Base-by-base conservation (phyloP, 2,888 invertebrate genomes). In the Agonum fuliginosum region DNA sequence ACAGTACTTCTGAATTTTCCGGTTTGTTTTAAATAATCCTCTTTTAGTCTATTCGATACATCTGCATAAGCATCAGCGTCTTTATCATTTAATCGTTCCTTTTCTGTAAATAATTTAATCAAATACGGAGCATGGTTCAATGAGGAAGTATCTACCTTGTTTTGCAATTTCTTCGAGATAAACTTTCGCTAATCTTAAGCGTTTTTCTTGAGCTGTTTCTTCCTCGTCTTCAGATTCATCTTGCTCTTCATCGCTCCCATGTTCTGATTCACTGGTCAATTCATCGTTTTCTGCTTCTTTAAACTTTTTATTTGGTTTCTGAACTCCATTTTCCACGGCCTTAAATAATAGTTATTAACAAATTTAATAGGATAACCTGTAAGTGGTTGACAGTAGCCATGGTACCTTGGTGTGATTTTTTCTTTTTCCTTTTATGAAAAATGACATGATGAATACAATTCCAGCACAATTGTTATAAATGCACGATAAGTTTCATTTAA, bases 151-250 rank as follows among this genome's bases (percentile, higher is more conserved):
- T 30, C 8, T 85, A 90, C 91, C 91, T 88, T 95, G 93, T 83
- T 91, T 92, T 86, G 95, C 93, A 51, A 98, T 93, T 88, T 97
- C 95, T 83, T 94, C 90, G 34, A 98, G 88, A 86, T 97, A 97
- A 84, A 95, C 91, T 85, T 97, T 97, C 0, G 98, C 97, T 79
- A 98, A 87, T 51, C 97, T 91, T 65, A 98, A 85, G 81, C 95
- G 94, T 84, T 97, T 98, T 83, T 98, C 96, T 85, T 97, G 97
- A 0, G 94, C 93, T 0, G 96, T 97, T 86, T 97, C 95, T 80
- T 91, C 88, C 80, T 93, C 92, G 82, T 92, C 92, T 80, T 91
- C 92, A 78, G 84, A 84, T 22, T 83, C 85, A 82, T 83, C 74
- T 3, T 89, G 89, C 80, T 89, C 90, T 8, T 62, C 17, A 2